Evolutionary conservation across 2,888 invertebrate species (phyloP).

Genomic region (Emmelina monodactyla): DNA sequence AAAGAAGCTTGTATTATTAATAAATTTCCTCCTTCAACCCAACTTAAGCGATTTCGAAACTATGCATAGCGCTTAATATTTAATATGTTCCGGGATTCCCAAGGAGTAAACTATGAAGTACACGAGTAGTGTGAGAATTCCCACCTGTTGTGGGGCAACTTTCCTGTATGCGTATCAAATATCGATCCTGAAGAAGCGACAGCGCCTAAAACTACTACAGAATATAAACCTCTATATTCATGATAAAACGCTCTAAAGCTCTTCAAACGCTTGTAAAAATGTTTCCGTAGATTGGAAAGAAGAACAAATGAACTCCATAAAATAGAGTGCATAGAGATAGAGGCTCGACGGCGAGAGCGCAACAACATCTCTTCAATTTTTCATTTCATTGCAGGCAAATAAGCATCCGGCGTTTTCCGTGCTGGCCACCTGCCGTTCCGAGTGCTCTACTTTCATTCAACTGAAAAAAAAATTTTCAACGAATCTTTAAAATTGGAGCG

Average conservation of each 20-base stretch:
- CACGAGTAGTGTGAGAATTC: conserved; percentile 34
- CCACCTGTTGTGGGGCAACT: conserved; percentile 25
- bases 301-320: background rate
- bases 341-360: conserved; percentile 16
- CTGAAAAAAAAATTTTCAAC: background rate
- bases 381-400: conserved; percentile 36
- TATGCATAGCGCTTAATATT: conserved; percentile 35
- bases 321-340: background rate
- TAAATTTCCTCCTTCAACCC: no score
- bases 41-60: conserved; percentile 19
- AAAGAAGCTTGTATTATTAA: no score
- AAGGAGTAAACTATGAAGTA: conserved; percentile 29
- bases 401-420: conserved; percentile 21
- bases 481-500: conserved; percentile 2
- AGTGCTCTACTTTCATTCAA: conserved; percentile 23
- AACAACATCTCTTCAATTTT: conserved; percentile 32
- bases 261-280: no score
- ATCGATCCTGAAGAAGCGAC: background rate
- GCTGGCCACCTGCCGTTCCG: conserved; percentile 36
- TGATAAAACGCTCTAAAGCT: no score
- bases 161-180: conserved; percentile 6
- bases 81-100: conserved; percentile 33
- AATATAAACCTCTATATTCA: no score
- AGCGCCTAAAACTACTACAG: no score
- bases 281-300: no score